Evolutionary conservation across 2,888 invertebrate genomes (phyloP).

Genomic region (Eudasyphora cyanicolor): DNA sequence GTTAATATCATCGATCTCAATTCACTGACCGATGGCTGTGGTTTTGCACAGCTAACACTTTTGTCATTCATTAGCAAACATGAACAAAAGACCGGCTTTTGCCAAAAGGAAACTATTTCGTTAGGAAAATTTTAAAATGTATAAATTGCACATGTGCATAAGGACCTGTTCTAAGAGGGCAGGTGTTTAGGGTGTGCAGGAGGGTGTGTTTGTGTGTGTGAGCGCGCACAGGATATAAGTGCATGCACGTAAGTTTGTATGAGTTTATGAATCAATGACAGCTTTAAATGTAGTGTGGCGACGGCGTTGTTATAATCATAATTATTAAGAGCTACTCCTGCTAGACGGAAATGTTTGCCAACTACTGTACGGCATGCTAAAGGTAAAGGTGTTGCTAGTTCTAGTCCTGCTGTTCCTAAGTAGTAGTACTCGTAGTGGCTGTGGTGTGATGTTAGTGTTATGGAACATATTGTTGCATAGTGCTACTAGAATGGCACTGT

Average conservation of each 20-base stretch:
- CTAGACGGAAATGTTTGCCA: slow-evolving; percentile 52
- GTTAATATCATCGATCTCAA: too few relatives aligned
- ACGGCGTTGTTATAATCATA: slow-evolving; percentile 61
- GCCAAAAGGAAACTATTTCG: slow-evolving; percentile 35
- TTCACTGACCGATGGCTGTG: neutral
- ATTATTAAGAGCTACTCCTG: slow-evolving; percentile 64
- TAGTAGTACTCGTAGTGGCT: slow-evolving; percentile 6
- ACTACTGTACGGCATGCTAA: slow-evolving; percentile 1
- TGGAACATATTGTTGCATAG: slow-evolving; percentile 44
- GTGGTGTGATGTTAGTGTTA: too few relatives aligned
- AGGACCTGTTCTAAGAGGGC: neutral
- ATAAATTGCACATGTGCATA: neutral
- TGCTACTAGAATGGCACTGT: too few relatives aligned
- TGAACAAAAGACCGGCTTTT: slow-evolving; percentile 27
- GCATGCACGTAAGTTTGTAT: neutral
- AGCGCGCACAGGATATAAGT: neutral
- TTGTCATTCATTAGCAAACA: slow-evolving; percentile 43
- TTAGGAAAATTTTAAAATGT: slow-evolving; percentile 32
- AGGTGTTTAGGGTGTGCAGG: too few relatives aligned
- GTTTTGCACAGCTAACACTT: slow-evolving; percentile 8
- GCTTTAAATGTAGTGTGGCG: slow-evolving; percentile 38
- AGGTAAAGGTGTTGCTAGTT: neutral
- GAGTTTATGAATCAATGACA: slow-evolving; percentile 6
- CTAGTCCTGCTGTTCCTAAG: too few relatives aligned
- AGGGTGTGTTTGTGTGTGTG: slow-evolving; percentile 7